Percentiles rank a stretch among this genome's conserved stretches.
phyloP scores from a whole-genome alignment of 2,888 invertebrate species.

The Epiblema foenella region DNA sequence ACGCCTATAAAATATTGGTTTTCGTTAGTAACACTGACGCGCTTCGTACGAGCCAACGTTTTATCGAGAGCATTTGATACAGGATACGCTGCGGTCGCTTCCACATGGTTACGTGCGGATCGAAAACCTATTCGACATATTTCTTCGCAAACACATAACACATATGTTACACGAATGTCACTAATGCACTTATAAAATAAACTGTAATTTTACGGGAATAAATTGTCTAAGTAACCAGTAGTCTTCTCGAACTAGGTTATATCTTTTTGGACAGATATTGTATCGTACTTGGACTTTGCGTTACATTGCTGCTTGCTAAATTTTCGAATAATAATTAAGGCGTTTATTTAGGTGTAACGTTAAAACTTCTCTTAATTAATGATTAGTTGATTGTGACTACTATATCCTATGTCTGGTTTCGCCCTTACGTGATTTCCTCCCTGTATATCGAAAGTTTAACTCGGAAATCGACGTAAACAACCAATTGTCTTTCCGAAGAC shows the following conservation, averaged over 20 bases:
- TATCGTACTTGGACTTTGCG: too few species aligned
- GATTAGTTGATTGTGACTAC: too few species aligned
- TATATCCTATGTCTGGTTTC: too few species aligned
- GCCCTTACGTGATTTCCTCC: too few species aligned
- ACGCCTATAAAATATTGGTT: constrained; percentile 67
- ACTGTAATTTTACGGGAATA: background rate
- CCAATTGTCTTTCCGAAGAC: too few species aligned
- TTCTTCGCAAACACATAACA: constrained; percentile 27
- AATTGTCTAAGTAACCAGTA: background rate
- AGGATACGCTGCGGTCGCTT: constrained; percentile 68
- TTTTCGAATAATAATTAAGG: too few species aligned
- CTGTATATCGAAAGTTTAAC: too few species aligned
- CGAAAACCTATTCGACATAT: constrained; percentile 25
- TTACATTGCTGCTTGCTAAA: too few species aligned
- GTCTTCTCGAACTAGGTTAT: background rate
- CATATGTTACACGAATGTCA: constrained; percentile 14
- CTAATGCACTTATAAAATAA: background rate
- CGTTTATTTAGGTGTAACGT: too few species aligned
- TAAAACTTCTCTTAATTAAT: too few species aligned
- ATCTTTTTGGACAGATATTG: too few species aligned
- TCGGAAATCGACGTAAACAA: too few species aligned
- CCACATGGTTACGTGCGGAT: constrained; percentile 58
- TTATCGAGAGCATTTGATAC: constrained; percentile 71
- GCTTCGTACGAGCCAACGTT: constrained; percentile 66
- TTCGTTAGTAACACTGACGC: constrained; percentile 63